Percentiles rank a stretch among this genome's conserved stretches.
These are phyloP conservation scores for Epirrhoe alternata DNA, from an alignment of 2,888 invertebrate genomes.

Conservation along the genomic window DNA sequence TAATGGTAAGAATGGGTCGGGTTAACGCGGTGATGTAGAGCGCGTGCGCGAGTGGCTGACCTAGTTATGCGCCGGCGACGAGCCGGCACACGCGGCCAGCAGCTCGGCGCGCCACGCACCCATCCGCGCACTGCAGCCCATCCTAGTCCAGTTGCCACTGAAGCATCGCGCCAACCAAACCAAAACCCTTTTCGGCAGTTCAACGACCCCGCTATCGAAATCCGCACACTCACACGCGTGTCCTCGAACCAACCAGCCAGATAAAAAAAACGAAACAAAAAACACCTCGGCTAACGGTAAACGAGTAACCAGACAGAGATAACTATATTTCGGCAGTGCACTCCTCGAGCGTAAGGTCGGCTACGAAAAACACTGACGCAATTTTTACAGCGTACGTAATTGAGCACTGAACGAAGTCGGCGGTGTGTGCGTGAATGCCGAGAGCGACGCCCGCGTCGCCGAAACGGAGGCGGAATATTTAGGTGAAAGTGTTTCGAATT, in stretches of 20 bases:
- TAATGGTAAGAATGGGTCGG: constrained; percentile 42
- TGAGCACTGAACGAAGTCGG: constrained; percentile 71
- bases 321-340: constrained; percentile 79
- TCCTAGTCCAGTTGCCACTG: constrained; percentile 60
- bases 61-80: constrained; percentile 71
- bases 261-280: constrained; percentile 82
- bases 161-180: constrained; percentile 71
- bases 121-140: constrained; percentile 61
- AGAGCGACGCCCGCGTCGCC: constrained; percentile 85
- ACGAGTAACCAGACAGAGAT: constrained; percentile 81
- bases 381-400: constrained; percentile 84
- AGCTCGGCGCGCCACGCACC: constrained; percentile 47
- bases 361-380: constrained; percentile 84
- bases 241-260: constrained; percentile 67
- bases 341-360: constrained; percentile 77
- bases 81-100: constrained; percentile 63
- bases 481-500: constrained; percentile 86
- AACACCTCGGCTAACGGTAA: constrained; percentile 70
- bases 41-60: constrained; percentile 77
- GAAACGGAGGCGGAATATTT: constrained; percentile 85
- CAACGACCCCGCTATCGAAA: constrained; percentile 83
- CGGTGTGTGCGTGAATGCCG: constrained; percentile 83
- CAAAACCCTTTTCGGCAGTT: constrained; percentile 80
- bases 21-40: constrained; percentile 62
- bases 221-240: constrained; percentile 82